Percentiles rank a stretch among this genome's conserved stretches.
phyloP scores from a whole-genome alignment of 2,797 vertebrate species.

The Enteromius paludinosus region DNA sequence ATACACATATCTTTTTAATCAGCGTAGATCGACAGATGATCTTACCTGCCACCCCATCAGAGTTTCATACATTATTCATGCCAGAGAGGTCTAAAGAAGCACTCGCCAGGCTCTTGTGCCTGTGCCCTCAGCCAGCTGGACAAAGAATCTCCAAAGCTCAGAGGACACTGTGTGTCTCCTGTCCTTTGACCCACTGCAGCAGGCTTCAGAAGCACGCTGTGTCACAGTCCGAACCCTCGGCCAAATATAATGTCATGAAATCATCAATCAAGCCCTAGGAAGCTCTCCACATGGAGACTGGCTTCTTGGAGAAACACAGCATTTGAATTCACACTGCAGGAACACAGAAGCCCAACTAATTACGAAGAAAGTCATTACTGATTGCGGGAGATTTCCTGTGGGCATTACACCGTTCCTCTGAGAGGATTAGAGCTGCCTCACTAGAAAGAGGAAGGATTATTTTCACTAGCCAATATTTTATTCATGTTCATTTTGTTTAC shows the following conservation, averaged over 20 bases:
- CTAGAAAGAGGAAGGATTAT: slow-evolving; percentile 56
- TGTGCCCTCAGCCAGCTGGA: slow-evolving; percentile 33
- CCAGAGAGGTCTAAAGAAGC: slow-evolving; percentile 1
- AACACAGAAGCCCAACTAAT: slow-evolving; percentile 45
- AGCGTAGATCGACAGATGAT: background rate
- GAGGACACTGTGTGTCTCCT: slow-evolving; percentile 20
- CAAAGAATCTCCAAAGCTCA: slow-evolving; percentile 25
- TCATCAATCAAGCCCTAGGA: background rate
- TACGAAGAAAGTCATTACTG: slow-evolving; percentile 54
- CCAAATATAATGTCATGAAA: slow-evolving; percentile 16
- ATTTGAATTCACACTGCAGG: slow-evolving; percentile 42
- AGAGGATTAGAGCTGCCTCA: slow-evolving; percentile 47
- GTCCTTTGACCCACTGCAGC: slow-evolving; percentile 14
- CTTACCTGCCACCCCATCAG: slow-evolving; percentile 13
- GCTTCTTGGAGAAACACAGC: background rate
- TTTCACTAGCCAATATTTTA: slow-evolving; percentile 51
- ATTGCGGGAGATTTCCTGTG: slow-evolving; percentile 49
- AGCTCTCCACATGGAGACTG: slow-evolving; percentile 1
- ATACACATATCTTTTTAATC: slow-evolving; percentile 17
- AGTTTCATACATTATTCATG: slow-evolving; percentile 48
- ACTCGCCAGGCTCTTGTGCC: slow-evolving; percentile 15
- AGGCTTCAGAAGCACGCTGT: background rate
- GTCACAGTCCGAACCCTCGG: background rate
- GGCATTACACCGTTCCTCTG: slow-evolving; percentile 53
- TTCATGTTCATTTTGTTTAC: slow-evolving; percentile 55